Evolutionary conservation across 2,797 vertebrate genomes (phyloP), one percentile per base, ranked within the genome.

Genomic region (Eulemur albifrons): DNA sequence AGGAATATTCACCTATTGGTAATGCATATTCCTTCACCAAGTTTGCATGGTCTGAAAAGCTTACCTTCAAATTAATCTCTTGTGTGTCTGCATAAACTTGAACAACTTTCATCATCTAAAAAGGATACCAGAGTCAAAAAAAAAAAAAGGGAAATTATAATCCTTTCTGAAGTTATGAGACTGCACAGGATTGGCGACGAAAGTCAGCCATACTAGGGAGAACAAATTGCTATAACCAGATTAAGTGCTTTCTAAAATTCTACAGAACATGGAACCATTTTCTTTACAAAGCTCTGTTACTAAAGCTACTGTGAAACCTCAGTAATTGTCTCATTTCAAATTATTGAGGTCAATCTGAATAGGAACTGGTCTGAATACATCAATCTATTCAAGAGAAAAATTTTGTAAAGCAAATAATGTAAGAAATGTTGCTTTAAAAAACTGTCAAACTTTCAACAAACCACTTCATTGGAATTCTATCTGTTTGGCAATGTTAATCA

Each of bases 71-170:
- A 99, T 99, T 99, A 99, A 99, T 99, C 99, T 99, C 99, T 99
- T 99, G 99, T 99, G 99, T 99, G 99, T 99, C 99, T 99, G 99
- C 99, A 99, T 99, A 99, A 99, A 99, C 99, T 99, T 99, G 99
- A 99, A 99, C 99, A 99, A 99, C 99, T 99, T 99, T 99, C 99
- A 99, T 99, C 99, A 99, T 99, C 99, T 99, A 99, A 99, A 99
- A 99, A 99, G 99, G 99, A 99, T 99, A 99, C 99, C 99, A 99
- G 99, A 99, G 99, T 99, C 99, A 99, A 98, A 99, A 98, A 99
- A 98, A 59, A 99, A 99, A 99, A 98, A 99, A 99, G 98, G 98
- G 99, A 99, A 99, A 99, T 99, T 98, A 99, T 98, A 99, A 99
- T 98, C 98, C 98, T 98, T 98, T 96, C 98, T 99, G 98, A 98